Base-by-base conservation (phyloP, 2,888 invertebrate genomes). In the Gymnosoma rotundatum region DNA sequence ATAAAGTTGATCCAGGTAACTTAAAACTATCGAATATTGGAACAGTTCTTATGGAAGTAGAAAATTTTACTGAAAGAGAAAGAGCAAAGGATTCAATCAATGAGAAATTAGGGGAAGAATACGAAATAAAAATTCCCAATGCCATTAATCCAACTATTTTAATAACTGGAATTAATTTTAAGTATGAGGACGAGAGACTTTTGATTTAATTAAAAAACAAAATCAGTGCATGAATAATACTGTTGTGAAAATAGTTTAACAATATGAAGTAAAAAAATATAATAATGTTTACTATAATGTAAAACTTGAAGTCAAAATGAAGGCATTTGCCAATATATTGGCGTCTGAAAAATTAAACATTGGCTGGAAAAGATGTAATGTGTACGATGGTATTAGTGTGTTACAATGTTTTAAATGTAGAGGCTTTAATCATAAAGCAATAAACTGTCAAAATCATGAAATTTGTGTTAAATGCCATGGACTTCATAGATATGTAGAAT, bases 111-210 rank as follows among this genome's bases (percentile, higher is more conserved):
- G 38, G 7, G 38, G 58, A 58, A 32, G 58, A 58, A 0, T 58
- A 52, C 52, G 52, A 52, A 52, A 52, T 52, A 52, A 52, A 20
- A 52, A n/a, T 52, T 9, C 52, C 52, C 7, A 52, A n/a, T 20
- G n/a, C 52, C 20, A 18, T 52, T n/a, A 18, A 52, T 52, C 52
- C 20, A 20, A 52, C 8, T 52, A 52, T 52, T 52, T 52, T 52
- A 18, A 52, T 52, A 52, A 52, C 52, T 52, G 20, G 52, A 52
- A 52, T 52, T 52, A 52, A 20, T 52, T 52, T 52, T 52, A 20
- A 52, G n/a, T 52, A 20, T 52, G 52, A n/a, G 1, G 52, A 52
- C n/a, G 10, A 1, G 18, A 8, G 52, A 52, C 52, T 52, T 18
- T 18, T 52, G 52, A 20, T n/a, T 18, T 52, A 52, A 52, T 52